Base-by-base conservation (phyloP, 2,888 invertebrate species). In the Ommatoiulus sabulosus region DNA sequence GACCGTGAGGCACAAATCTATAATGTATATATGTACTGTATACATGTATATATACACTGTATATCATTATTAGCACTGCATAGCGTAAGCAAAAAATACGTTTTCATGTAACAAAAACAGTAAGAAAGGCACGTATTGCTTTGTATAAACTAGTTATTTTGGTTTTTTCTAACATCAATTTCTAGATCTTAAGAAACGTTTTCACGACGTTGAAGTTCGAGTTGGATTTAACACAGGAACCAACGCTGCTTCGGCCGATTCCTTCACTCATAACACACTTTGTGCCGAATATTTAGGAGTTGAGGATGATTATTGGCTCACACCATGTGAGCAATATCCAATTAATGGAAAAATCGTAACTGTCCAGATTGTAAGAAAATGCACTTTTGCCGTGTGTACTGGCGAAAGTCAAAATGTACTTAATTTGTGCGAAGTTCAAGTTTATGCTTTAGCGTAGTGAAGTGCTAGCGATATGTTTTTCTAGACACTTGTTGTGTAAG, bases 311-410 rank as follows among this genome's bases (percentile, higher is more conserved):
- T 24, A 72, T 10, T 72, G 72, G 72, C 10, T 72, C 72, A 24
- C 24, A 2, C 8, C 72, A 24, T 72, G 72, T 20, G 24, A 3
- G 1, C 72, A 20, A 72, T 24, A 20, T 7, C 72, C 72, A 20
- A 10, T 72, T 24, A 5, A 0, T 8, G 72, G 72, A 3, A 5
- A 72, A 24, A 7, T 72, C 7, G 24, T 72, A 0, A 20, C 24
- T 24, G 72, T 24, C 20, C 72, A 72, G 24, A 20, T 72, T 20
- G 72, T 72, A 72, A 72, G 24, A 72, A 20, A 0, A 2, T n/a
- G 20, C n/a, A 57, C 3, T 17, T 3, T 0, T 4, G 0, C 4
- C 15, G n/a, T 1, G n/a, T n/a, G 20, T n/a, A 0, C 0, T 0
- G 15, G 0, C 15, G 52, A 10, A 12, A 12, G 48, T 48, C 0